Evolutionary conservation across 2,888 invertebrate species (phyloP), one percentile per base, ranked within the genome.

Genomic region (Camponotus fellah): DNA sequence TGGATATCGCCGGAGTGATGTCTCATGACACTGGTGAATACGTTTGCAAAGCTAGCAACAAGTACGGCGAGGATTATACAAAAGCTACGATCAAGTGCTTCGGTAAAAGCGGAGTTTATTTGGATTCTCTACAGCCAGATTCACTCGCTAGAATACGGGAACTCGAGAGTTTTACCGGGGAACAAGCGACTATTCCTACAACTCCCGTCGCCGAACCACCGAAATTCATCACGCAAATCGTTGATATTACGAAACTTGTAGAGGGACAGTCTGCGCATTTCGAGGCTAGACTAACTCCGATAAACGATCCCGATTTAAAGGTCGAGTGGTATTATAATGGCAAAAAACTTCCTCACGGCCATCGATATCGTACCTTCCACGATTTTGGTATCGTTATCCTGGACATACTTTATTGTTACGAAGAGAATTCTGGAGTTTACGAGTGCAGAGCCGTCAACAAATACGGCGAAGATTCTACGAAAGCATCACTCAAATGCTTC

Each of bases 311-410:
- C 5, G 98, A 98, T 91, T 96, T 99, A 87, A 97, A 97, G 90
- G 98, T 99, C 26, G 99, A 99, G 95, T 99, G 99, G 99, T 98
- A 97, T 95, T 98, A 98, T 94, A 98, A 99, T 93, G 98, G 98
- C 85, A 97, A 98, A 95, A 98, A 98, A 94, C 95, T 99, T 90
- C 98, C 98, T 1, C 97, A 98, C 95, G 99, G 99, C 74, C 99
- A 99, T 95, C 97, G 99, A 89, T 99, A 99, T 95, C 97, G 99
- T 91, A 99, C 99, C 80, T 99, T 99, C 97, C 98, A 99, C 94
- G 99, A 99, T 94, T 99, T 99, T 95, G 99, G 99, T 85, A 98
- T 99, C 93, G 99, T 99, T 71, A 99, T 99, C 91, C 96, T 99
- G 93, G 99, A 99, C 93, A 99, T 99, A 91, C 95, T 99, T 56